Base-by-base conservation (phyloP, 1,140 invertebrate genomes). In the Orchestia grillus region DNA sequence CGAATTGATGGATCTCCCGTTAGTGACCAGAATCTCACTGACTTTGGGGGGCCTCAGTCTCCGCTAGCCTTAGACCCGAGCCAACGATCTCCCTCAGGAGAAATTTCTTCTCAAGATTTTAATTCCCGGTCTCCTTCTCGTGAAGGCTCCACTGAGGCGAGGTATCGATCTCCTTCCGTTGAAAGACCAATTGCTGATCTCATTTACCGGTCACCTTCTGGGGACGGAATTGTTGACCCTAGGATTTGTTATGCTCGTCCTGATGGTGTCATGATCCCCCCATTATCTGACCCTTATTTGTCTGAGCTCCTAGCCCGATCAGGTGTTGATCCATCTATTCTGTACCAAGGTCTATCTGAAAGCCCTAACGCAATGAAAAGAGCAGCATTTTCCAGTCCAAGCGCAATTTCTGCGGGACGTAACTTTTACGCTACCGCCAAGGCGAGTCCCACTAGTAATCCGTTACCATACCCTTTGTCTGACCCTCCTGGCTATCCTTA, bases 401-500 rank as follows among this genome's bases (percentile, higher is more conserved):
- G 62, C 62, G 11, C 62, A 23, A 15, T 77, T 15, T 77, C 62
- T 77, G 62, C 62, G 3, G n/a, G 41, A 41, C 88, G 88, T 16
- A 90, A 90, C 43, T 90, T 44, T 44, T 23, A 90, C 88, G 28
- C 28, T 8, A 42, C 88, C 4, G n/a, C 43, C 28, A 90, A 44
- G 43, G 88, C 88, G 88, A 42, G 41, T 16, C n/a, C 41, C 11
- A 44, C 43, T 45, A 94, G 92, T 44, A 94, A 44, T 45, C 40
- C 43, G 4, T 94, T 47, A 45, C 92, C 92, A 4, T 94, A 94
- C 36, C 92, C 92, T 19, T 94, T 94, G 36, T 94, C 92, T 44
- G 92, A 94, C 41, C 92, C 92, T 47, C 92, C 92, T 47, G 92
- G 92, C 44, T 94, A 94, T 45, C 92, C 92, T 8, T 94, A 94